Evolutionary conservation across 2,888 invertebrate species (phyloP).

Genomic region (Catocala nupta): DNA sequence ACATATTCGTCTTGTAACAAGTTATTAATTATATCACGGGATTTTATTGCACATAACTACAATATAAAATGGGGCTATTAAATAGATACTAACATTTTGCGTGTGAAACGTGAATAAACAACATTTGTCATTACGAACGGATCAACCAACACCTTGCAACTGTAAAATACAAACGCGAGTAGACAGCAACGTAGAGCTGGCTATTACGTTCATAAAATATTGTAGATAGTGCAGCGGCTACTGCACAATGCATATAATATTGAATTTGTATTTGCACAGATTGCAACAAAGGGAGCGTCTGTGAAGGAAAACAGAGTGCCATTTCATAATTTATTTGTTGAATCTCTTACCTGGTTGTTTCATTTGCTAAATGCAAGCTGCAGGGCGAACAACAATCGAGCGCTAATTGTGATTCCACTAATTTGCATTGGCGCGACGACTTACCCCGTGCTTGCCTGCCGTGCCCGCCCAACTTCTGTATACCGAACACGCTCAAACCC

Average conservation of each 20-base stretch:
- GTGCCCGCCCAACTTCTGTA: conserved; percentile 55
- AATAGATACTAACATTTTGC: conserved; percentile 5
- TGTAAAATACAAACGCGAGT: conserved; percentile 1
- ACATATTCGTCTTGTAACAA: conserved; percentile 68
- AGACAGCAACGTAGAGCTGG: conserved; percentile 2
- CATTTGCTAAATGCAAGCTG: conserved; percentile 77
- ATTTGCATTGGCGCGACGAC: conserved; percentile 75
- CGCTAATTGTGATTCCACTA: conserved; percentile 82
- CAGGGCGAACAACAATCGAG: conserved; percentile 76
- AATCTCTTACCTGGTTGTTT: conserved; percentile 74
- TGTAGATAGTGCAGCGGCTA: conserved; percentile 23
- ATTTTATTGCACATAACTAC: conserved; percentile 26
- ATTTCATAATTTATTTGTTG: conserved; percentile 72
- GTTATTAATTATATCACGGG: conserved; percentile 60
- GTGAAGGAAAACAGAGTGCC: conserved; percentile 58
- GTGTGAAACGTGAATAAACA: not conserved
- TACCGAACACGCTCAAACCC: conserved; percentile 37
- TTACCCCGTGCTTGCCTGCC: conserved; percentile 57
- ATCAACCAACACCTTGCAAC: not conserved
- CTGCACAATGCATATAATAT: conserved; percentile 37
- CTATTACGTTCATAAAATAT: conserved; percentile 34
- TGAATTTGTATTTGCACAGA: conserved; percentile 48
- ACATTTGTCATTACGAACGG: not conserved
- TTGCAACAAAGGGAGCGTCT: conserved; percentile 48
- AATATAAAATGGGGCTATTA: conserved; percentile 10